Evolutionary conservation across 2,888 invertebrate species (phyloP), one percentile per base, ranked within the genome.

Genomic region (Platycheirus rosarum): DNA sequence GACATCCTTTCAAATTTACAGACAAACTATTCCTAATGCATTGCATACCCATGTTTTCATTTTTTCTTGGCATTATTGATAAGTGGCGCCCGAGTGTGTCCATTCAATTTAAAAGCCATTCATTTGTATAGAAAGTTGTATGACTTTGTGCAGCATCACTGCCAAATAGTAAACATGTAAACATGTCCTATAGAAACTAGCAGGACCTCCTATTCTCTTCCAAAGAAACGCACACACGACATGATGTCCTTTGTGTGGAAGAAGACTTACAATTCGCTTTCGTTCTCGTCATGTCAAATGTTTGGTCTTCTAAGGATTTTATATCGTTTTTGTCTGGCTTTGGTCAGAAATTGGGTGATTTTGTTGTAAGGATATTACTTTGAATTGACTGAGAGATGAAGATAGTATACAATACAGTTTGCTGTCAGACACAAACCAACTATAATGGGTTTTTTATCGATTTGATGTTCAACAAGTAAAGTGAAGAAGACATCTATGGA

Each of bases 51-150:
- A n/a, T n/a, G n/a, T n/a, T n/a, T n/a, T n/a, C n/a, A n/a, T n/a
- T n/a, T n/a, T n/a, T n/a, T n/a, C n/a, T n/a, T n/a, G n/a, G n/a
- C n/a, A n/a, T n/a, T n/a, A n/a, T n/a, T n/a, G n/a, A n/a, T n/a
- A n/a, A 13, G 13, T 13, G 13, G 32, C 42, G 35, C 51, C n/a
- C 57, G 44, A 68, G 35, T 68, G 60, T 44, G 23, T 37, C 51
- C 60, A 65, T 57, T 74, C 20, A 55, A 48, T 63, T 35, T 55
- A 40, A 55, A 55, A 63, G 53, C 37, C 46, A 57, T 55, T 48
- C 55, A 65, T 73, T 57, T 63, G 51, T 51, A 48, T 40, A 40
- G 23, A 57, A 57, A 40, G 40, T 57, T 57, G 40, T 40, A 40
- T 40, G 26, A 62, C 14, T 26, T 57, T 35, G 13, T 49, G 16